Evolutionary conservation across 2,113 vertebrate species (phyloP), one percentile per base, ranked within the genome.

Genomic region (Synodontis membranacea): DNA sequence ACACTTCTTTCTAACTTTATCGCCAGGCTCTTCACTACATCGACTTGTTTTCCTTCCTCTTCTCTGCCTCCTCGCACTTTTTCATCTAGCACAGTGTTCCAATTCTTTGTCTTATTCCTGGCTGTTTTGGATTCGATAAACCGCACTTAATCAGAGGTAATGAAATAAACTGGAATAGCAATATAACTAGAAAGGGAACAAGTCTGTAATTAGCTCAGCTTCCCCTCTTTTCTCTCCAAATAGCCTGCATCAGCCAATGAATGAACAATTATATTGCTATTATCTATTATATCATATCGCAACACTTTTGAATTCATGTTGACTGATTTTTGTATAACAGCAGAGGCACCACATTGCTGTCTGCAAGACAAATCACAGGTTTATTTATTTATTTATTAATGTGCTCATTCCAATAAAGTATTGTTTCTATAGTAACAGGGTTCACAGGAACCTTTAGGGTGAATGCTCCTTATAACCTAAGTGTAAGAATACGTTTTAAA

Each of bases 121-220:
- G 54, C 23, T n/a, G 83, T 17, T 50, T 46, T 5, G n/a, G 37
- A 34, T 52, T 25, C 54, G 84, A 81, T 50, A 42, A 42, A 75
- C 58, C 44, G 81, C 39, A 42, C 66, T 85, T 86, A 83, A 81
- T 66, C 64, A 86, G 64, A 23, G 80, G 19, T 83, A 86, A 87
- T 87, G 56, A 85, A 54, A 87, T 62, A 48, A 83, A 31, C 44
- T 84, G 37, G 78, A 84, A 82, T 52, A 58, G 83, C 23, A 37
- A 52, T 11, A 28, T 39, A 75, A 75, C 84, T 54, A 28, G 48
- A 34, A 1, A 23, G 70, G 54, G n/a, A 82, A 62, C 82, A n/a
- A 14, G 60, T 52, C 70, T 60, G 52, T 54, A 50, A 66, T 64
- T 56, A 81, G 46, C 54, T 76, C 11, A 23, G 34, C 68, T 56